Conservation (phyloP, 1,140 invertebrate genomes). For the Thereuonema tuberculata region DNA sequence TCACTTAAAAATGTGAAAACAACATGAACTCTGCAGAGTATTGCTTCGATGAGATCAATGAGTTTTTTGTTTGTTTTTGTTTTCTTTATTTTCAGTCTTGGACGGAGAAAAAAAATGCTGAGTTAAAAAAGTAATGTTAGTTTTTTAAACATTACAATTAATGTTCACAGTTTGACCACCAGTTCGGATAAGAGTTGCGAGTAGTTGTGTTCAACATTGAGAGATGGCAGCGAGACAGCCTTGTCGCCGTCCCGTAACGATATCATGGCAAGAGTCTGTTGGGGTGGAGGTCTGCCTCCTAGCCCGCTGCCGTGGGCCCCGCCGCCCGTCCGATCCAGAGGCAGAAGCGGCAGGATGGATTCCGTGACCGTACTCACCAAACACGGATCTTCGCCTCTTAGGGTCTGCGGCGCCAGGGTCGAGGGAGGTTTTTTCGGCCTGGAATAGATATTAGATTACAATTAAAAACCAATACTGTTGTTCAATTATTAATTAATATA, state of each 20-base stretch:
- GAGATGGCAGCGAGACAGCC: constrained; percentile 33
- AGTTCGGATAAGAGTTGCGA: constrained; percentile 38
- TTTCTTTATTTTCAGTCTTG: too few relatives aligned
- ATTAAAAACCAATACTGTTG: too few relatives aligned
- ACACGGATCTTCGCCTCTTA: constrained; percentile 37
- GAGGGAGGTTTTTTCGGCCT: neutral
- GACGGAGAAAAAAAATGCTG: too few relatives aligned
- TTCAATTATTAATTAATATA: too few relatives aligned
- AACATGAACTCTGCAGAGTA: too few relatives aligned
- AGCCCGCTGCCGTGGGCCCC: neutral
- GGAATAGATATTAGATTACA: too few relatives aligned
- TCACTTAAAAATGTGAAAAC: too few relatives aligned
- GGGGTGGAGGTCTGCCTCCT: neutral
- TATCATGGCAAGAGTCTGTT: constrained; percentile 23
- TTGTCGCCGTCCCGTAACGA: constrained; percentile 33
- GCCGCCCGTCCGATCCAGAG: neutral
- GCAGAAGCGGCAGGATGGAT: constrained; percentile 33
- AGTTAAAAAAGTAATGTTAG: too few relatives aligned
- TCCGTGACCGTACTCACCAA: constrained; percentile 34
- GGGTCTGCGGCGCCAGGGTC: constrained; percentile 10
- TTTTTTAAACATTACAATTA: too few relatives aligned
- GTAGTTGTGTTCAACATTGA: constrained; percentile 38
- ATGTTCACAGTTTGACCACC: constrained; percentile 30
- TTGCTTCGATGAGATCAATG: too few relatives aligned
- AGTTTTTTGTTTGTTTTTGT: too few relatives aligned